Evolutionary conservation across 2,888 invertebrate genomes (phyloP).

Genomic region (Lacanobia wlatinum): DNA sequence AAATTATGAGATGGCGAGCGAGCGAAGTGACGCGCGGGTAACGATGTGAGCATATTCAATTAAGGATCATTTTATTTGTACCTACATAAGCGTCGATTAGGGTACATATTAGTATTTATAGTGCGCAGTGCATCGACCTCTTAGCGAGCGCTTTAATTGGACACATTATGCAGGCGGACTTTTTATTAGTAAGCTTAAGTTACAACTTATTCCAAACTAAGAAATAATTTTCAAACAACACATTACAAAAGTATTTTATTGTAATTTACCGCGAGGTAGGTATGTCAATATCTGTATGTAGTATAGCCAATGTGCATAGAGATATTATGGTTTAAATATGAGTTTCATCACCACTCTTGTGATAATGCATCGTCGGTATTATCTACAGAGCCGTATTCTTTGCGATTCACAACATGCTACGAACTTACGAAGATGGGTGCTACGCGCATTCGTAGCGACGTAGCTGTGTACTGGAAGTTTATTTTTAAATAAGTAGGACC

Average conservation of each 20-base stretch:
- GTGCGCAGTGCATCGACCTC: conserved; percentile 66
- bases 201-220: neutral
- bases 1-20: conserved; percentile 83
- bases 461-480: neutral
- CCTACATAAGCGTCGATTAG: conserved; percentile 15
- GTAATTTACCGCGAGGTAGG: too few relatives aligned
- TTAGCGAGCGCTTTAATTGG: neutral
- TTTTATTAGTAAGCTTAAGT: conserved; percentile 6
- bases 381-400: too few relatives aligned
- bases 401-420: too few relatives aligned
- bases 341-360: too few relatives aligned
- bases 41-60: conserved; percentile 57
- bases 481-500: too few relatives aligned
- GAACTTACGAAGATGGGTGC: conserved; percentile 30
- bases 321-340: too few relatives aligned
- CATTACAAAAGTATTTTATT: too few relatives aligned
- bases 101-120: neutral
- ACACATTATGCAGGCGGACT: neutral
- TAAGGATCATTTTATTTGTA: conserved; percentile 55
- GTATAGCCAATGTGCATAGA: too few relatives aligned
- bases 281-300: too few relatives aligned
- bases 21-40: conserved; percentile 67
- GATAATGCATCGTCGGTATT: too few relatives aligned
- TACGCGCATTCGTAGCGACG: conserved; percentile 37
- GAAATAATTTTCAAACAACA: too few relatives aligned